Base-by-base conservation (phyloP, 35 echinoderm and acorn worm species). In the Hemicentrotus pulcherrimus region DNA sequence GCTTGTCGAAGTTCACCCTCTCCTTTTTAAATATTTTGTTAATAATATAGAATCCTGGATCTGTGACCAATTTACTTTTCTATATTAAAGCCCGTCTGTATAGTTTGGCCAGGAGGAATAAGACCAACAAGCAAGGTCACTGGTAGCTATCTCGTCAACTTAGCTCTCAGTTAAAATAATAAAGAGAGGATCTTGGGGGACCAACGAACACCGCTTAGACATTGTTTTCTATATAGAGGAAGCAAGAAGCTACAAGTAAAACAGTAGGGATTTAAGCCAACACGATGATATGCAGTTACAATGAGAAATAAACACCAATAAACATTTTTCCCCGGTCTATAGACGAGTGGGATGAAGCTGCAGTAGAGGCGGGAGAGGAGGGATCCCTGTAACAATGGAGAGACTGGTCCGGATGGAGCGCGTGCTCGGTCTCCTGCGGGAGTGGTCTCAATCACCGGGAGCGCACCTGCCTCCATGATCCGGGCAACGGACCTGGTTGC, bases 341-440 rank as follows among this genome's bases (percentile, higher is more conserved):
- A 86, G 86, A 86, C 9, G 32, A 33, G 9, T 86, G 86, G 86
- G 86, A 86, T 11, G 86, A 12, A 33, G 33, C 32, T 12, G 88
- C 65, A 78, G 65, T 28, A 78, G 65, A 32, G 9, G 88, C 13
- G 30, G 16, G 16, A 16, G 70, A 30, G 32, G 32, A 90, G 32
- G 12, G 2, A 2, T 41, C 88, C 88, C 4, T 90, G 46, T 47
- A 12, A 5, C 11, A 1, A 90, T 90, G 88, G 88, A 90, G 88
- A 18, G 32, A 90, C 19, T 90, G 88, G 88, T 90, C 88, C 0
- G 88, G 19, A 15, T 90, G 88, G 88, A 90, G 88, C 46, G 32
- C 13, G 14, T 90, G 88, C 24, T 90, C 88, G 12, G 32, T 28
- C 88, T 90, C 88, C 32, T 90, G 88, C 88, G 88, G 88, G 88